These are phyloP conservation scores for Daktulosphaira vitifoliae DNA, from an alignment of 1,140 invertebrate genomes.

Conservation along the genomic window DNA sequence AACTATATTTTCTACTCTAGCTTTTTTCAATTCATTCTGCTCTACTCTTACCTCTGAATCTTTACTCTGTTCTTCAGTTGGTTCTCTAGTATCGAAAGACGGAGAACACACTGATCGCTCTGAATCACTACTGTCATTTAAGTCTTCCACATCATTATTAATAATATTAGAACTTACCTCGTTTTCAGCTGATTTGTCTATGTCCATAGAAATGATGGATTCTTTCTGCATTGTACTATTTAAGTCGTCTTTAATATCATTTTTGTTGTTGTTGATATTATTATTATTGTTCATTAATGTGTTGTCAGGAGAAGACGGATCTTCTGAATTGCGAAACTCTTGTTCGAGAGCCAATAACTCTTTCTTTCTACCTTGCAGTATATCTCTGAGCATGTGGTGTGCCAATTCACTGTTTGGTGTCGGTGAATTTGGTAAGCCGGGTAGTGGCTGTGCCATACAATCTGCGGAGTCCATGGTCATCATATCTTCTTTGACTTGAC, in stretches of 20 bases:
- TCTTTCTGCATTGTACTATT: slow-evolving; percentile 42
- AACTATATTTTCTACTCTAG: slow-evolving; percentile 88
- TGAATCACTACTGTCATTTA: slow-evolving; percentile 53
- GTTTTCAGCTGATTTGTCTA: slow-evolving; percentile 9
- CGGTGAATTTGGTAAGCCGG: slow-evolving; percentile 38
- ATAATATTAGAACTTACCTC: slow-evolving; percentile 33
- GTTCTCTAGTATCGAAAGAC: slow-evolving; percentile 45
- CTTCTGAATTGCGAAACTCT: slow-evolving; percentile 46
- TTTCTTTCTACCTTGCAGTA: slow-evolving; percentile 71
- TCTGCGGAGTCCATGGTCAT: slow-evolving; percentile 40
- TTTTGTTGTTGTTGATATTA: slow-evolving; percentile 43
- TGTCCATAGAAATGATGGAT: slow-evolving; percentile 39
- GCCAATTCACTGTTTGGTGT: slow-evolving; percentile 46
- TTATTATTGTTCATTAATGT: slow-evolving; percentile 46
- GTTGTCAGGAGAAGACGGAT: slow-evolving; percentile 44
- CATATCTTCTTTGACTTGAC: slow-evolving; percentile 53
- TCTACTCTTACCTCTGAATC: slow-evolving; percentile 46
- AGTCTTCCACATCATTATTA: slow-evolving; percentile 38
- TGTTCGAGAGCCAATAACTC: slow-evolving; percentile 58
- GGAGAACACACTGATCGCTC: slow-evolving; percentile 58
- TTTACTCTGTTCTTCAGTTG: slow-evolving; percentile 49
- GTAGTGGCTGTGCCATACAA: slow-evolving; percentile 35
- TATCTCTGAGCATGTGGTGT: slow-evolving; percentile 73
- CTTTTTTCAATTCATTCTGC: slow-evolving; percentile 69
- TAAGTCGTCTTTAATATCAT: slow-evolving; percentile 19